phyloP scores from a whole-genome alignment of 2,888 invertebrate genomes.

The Heteromurus nitidus region DNA sequence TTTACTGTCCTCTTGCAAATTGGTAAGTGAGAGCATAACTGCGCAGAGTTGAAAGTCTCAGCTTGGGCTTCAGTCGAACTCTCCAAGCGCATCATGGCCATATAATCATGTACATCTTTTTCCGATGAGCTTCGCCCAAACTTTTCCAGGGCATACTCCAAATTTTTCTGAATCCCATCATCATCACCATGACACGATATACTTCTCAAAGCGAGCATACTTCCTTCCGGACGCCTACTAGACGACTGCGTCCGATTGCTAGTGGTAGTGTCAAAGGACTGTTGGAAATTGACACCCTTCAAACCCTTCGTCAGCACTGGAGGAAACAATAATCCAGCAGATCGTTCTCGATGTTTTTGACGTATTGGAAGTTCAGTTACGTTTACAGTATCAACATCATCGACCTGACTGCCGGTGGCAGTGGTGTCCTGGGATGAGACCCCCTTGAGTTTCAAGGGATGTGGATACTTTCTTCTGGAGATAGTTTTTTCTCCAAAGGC shows the following conservation, averaged over 20 bases:
- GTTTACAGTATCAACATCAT: too few species aligned
- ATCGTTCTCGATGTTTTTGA: too few species aligned
- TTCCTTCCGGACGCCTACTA: not conserved
- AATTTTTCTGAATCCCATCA: too few species aligned
- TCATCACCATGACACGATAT: too few species aligned
- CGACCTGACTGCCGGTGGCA: not conserved
- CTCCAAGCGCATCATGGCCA: not conserved
- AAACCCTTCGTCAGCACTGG: not conserved
- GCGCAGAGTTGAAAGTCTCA: not conserved
- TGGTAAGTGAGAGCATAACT: not conserved
- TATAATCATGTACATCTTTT: not conserved
- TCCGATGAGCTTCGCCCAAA: not conserved
- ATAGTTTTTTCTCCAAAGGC: too few species aligned
- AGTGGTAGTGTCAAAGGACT: too few species aligned
- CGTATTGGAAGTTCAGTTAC: too few species aligned
- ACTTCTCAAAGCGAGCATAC: not conserved
- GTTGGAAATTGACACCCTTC: not conserved
- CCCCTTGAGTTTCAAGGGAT: not conserved
- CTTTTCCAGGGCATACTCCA: not conserved
- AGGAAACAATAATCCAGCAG: too few species aligned
- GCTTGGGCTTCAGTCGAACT: not conserved
- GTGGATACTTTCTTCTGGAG: not conserved
- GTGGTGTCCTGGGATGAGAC: not conserved
- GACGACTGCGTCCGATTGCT: not conserved
- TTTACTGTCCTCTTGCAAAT: not conserved